Evolutionary conservation across 1,140 invertebrate species (phyloP).

Genomic region (Eriosoma lanigerum): DNA sequence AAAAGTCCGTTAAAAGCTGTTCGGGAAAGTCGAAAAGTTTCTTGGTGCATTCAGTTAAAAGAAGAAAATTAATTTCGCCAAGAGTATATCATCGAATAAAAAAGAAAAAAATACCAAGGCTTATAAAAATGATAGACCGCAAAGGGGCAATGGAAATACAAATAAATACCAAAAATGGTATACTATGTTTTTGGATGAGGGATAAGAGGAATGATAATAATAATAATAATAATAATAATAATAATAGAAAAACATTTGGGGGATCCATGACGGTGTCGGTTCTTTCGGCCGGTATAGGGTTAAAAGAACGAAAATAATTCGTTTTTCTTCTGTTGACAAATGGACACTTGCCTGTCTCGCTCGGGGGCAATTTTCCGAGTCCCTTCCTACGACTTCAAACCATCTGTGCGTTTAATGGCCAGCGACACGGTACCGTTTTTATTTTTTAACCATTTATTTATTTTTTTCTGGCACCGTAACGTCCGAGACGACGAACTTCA

Average conservation of each 20-base stretch:
- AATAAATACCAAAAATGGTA: slow-evolving; percentile 10
- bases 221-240: background rate
- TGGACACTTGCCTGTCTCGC: background rate
- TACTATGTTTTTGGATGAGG: background rate
- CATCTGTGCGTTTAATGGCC: slow-evolving; percentile 27
- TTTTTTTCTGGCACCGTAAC: slow-evolving; percentile 12
- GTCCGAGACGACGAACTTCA: background rate
- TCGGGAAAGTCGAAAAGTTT: slow-evolving; percentile 1
- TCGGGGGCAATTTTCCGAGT: background rate
- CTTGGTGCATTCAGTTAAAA: background rate
- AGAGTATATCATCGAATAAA: background rate
- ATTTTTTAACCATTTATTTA: too few relatives aligned
- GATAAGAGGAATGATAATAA: too few relatives aligned
- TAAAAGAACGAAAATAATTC: slow-evolving; percentile 54
- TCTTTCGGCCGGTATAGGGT: background rate
- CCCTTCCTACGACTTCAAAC: slow-evolving; percentile 24
- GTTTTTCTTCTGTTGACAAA: slow-evolving; percentile 30
- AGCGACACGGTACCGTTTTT: slow-evolving; percentile 19
- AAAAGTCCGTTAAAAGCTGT: background rate
- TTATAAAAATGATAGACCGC: too few relatives aligned
- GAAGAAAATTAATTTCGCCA: slow-evolving; percentile 25
- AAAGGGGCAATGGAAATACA: background rate
- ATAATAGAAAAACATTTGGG: slow-evolving; percentile 13
- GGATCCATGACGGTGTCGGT: background rate
- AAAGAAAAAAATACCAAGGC: too few relatives aligned